These are phyloP conservation scores for Clarias fuscus DNA, from an alignment of 2,797 vertebrate species.

Conservation along the genomic window DNA sequence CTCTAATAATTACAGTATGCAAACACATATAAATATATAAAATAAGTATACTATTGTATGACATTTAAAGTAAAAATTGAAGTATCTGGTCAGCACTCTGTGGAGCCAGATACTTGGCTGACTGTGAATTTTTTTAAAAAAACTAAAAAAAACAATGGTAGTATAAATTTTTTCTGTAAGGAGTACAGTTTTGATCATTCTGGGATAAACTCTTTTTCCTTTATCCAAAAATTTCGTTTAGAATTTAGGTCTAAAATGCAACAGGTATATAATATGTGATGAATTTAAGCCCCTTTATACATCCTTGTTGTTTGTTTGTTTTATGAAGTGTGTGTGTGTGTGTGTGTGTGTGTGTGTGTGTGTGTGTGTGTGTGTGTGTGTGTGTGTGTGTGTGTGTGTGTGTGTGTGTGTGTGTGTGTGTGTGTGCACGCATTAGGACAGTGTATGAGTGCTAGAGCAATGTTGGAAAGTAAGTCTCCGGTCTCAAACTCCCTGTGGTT, in stretches of 20 bases:
- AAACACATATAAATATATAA: no score
- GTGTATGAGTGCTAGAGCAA: conserved; percentile 11
- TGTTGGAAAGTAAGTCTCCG: conserved; percentile 35
- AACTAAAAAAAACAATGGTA: not conserved
- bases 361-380: conserved; percentile 1
- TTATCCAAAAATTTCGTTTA: not conserved
- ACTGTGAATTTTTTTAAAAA: not conserved
- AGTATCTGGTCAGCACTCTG: not conserved
- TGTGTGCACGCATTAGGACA: conserved; percentile 20
- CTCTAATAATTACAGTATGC: no score
- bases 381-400: not conserved
- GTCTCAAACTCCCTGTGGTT: conserved; percentile 16
- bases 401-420: conserved; percentile 1
- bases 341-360: conserved; percentile 1
- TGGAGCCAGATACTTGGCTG: not conserved
- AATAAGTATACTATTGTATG: no score
- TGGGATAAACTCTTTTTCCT: not conserved
- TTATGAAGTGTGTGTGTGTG: not conserved
- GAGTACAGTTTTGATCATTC: not conserved
- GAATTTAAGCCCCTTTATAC: not conserved
- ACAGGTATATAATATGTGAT: no score
- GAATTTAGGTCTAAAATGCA: not conserved
- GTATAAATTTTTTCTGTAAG: not conserved
- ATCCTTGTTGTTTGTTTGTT: not conserved
- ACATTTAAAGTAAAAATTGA: not conserved